Conservation (phyloP, 2,888 invertebrate species). For the Amphimallon solstitiale region DNA sequence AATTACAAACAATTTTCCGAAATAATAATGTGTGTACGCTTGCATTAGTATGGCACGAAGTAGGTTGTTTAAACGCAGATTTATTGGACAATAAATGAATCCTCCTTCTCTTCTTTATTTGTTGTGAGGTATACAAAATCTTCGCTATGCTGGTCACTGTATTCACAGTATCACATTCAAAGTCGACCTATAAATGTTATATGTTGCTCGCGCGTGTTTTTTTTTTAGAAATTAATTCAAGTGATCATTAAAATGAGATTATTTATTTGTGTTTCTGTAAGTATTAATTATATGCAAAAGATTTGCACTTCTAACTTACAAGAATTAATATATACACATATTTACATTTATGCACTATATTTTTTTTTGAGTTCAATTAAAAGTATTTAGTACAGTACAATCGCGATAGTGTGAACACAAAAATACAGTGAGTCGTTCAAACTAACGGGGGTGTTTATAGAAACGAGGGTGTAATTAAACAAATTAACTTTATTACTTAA, state of each 20-base stretch:
- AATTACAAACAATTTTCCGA: neutral
- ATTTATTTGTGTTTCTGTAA: neutral
- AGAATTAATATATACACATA: no score
- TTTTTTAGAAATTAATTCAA: neutral
- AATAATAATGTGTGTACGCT: neutral
- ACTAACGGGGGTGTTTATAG: no score
- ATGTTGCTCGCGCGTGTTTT: neutral
- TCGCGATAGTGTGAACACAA: no score
- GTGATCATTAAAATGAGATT: slow-evolving; percentile 4
- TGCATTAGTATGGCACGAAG: neutral
- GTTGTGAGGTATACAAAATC: neutral
- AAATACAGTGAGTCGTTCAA: no score
- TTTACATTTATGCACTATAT: no score
- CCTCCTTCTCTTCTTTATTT: slow-evolving; percentile 12
- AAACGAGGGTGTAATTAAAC: no score
- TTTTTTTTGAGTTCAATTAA: no score
- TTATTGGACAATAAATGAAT: neutral
- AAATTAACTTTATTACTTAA: no score
- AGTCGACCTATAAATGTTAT: slow-evolving; percentile 15
- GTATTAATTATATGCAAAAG: no score
- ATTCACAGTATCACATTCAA: slow-evolving; percentile 5
- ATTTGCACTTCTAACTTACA: no score
- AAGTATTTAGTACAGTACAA: no score
- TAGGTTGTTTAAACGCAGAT: neutral
- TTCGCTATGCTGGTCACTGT: neutral